These are phyloP conservation scores for Tragelaphus scriptus DNA, from an alignment of 2,113 vertebrate species.

Conservation along the genomic window DNA sequence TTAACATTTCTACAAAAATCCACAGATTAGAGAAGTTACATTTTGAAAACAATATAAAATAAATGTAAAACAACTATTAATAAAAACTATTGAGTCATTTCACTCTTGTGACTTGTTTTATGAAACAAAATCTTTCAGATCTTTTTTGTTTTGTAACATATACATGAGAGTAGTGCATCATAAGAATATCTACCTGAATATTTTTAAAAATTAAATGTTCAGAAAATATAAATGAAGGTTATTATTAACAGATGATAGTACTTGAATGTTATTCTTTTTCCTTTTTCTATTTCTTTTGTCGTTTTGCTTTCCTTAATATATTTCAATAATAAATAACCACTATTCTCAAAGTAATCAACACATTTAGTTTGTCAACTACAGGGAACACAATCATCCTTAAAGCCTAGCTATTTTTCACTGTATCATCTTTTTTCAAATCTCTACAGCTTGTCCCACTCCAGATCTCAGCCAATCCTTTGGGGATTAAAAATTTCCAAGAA, in stretches of 20 bases:
- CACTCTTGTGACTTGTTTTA: not conserved
- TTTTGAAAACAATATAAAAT: not conserved
- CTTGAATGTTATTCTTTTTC: not conserved
- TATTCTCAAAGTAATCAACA: not conserved
- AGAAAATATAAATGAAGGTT: not conserved
- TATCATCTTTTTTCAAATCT: not conserved
- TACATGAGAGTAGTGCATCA: not conserved
- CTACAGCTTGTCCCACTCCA: fast-evolving
- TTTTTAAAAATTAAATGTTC: not conserved
- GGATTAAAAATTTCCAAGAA: not conserved
- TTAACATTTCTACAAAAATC: not conserved
- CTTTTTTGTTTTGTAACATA: not conserved
- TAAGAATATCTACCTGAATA: not conserved
- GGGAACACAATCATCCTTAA: not conserved
- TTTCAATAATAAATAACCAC: not conserved
- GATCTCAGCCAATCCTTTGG: not conserved
- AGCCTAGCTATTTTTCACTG: not conserved
- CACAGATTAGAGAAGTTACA: not conserved
- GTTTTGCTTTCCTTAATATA: not conserved
- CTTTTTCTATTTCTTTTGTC: not conserved
- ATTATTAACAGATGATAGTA: not conserved
- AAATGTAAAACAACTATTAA: not conserved
- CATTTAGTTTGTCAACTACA: not conserved
- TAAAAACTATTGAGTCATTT: not conserved
- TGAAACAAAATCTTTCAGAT: not conserved